Percentiles rank a stretch among this genome's conserved stretches.
Evolutionary conservation across 2,113 vertebrate genomes (phyloP).

Genomic region (Eira barbara): DNA sequence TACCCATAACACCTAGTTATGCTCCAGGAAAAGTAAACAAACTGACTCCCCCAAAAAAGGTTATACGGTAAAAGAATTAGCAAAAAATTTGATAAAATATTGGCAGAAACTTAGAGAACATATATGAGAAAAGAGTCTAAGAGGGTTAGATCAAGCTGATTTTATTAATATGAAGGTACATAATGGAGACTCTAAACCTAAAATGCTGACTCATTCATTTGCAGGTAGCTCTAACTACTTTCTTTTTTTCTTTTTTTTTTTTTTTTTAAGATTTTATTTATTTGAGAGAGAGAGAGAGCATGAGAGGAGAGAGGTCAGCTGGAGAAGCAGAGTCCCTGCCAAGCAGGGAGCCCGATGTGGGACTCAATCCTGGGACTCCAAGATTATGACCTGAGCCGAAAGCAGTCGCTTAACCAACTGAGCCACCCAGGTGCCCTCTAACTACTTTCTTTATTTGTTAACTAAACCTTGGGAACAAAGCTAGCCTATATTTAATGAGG

Average conservation of each 20-base stretch:
- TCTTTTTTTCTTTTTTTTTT: neutral
- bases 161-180: neutral
- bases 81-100: neutral
- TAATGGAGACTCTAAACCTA: neutral
- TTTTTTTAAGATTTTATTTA: too few relatives aligned
- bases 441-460: neutral
- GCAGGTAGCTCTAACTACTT: neutral
- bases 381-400: too few relatives aligned
- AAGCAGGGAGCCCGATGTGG: too few relatives aligned
- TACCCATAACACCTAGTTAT: neutral
- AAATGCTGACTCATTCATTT: neutral
- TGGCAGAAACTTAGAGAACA: neutral
- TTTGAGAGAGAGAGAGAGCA: too few relatives aligned
- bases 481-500: neutral
- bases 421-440: too few relatives aligned
- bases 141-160: neutral
- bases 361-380: too few relatives aligned
- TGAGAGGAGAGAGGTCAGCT: too few relatives aligned
- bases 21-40: neutral
- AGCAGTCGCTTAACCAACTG: too few relatives aligned
- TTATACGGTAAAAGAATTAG: neutral
- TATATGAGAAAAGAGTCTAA: neutral
- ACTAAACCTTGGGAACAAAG: neutral
- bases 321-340: too few relatives aligned
- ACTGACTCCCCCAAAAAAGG: neutral